Base-by-base conservation (phyloP, 2,888 invertebrate species). In the Catonia carolina region DNA sequence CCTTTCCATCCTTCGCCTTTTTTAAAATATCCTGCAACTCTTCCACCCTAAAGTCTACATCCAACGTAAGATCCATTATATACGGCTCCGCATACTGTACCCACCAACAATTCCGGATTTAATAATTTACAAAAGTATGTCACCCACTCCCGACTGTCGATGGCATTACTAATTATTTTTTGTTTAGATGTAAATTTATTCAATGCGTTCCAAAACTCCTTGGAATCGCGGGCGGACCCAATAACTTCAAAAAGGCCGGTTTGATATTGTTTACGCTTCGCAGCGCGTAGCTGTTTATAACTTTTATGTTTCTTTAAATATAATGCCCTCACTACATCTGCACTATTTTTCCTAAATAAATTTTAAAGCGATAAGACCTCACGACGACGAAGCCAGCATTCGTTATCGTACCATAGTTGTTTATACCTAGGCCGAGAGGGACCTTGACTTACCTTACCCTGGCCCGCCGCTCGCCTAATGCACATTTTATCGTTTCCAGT, bases 21-120 rank as follows among this genome's bases (percentile, higher is more conserved):
- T 35, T 41, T 10, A 56, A n/a, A 8, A 50, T 35, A 31, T 3
- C 20, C 18, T 31, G 20, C n/a, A 56, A 6, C 35, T 56, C 56
- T 39, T 39, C 39, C n/a, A 4, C 6, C 15, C 39, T 39, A n/a
- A 39, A 39, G n/a, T 3, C 39, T 12, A 8, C n/a, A 39, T 39
- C 39, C 7, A 39, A 39, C 8, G 17, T 12, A 39, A 17, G 6
- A 18, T 39, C 6, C n/a, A 12, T 3, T 12, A 39, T 39, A n/a
- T 8, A 39, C 17, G 39, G 39, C 39, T 39, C 39, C 2, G 39
- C 39, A 39, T 39, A 39, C 7, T 17, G 39, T 15, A 15, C 15
- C 15, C n/a, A 18, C 39, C 8, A 39, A 39, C 39, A 39, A 17
- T 39, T 39, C 39, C 15, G 39, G 39, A 39, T 39, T 39, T n/a